Evolutionary conservation across 2,113 vertebrate species (phyloP), one percentile per base, ranked within the genome.

Genomic region (Chionis minor): DNA sequence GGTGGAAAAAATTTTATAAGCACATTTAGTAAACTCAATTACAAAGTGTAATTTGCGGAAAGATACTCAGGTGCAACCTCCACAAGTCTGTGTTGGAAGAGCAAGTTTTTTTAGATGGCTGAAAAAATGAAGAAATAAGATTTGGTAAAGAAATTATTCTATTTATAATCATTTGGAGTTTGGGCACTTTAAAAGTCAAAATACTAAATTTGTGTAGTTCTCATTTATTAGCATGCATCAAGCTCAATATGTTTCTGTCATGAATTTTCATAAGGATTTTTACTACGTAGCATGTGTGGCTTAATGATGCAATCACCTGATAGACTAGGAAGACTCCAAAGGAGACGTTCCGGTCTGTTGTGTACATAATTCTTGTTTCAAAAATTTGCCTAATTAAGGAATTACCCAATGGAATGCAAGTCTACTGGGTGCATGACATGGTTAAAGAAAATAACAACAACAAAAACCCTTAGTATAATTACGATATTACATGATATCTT

Each of bases 221-320:
- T 97, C 84, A 45, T 96, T 71, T 85, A 96, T 96, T 97, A 97
- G 94, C 94, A 97, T 97, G 92, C 96, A 97, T 90, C 81, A 83
- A 96, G 78, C 96, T 93, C 94, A 74, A 81, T 97, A 80, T 95
- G 94, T 93, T 96, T 97, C 84, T 98, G 96, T 97, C 97, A 98
- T 98, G 98, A 98, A 98, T 98, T 98, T 98, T 98, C 97, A 98
- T 98, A 98, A 97, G 97, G 96, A 94, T 98, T 98, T 97, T 98
- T 98, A 98, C 97, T 98, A 98, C 96, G 95, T 98, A 98, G 97
- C 94, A 90, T 98, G 95, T 98, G 97, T 97, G 96, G 91, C 93
- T 98, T 98, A 98, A 98, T 98, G 98, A 98, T 98, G 98, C 98
- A 98, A 98, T 98, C 97, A 97, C 97, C 97, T 85, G 96, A 98